A percentile compares a stretch with the other conserved stretches of the same genome.
phyloP scores from a whole-genome alignment of 2,113 vertebrate species.

The Istiophorus platypterus region DNA sequence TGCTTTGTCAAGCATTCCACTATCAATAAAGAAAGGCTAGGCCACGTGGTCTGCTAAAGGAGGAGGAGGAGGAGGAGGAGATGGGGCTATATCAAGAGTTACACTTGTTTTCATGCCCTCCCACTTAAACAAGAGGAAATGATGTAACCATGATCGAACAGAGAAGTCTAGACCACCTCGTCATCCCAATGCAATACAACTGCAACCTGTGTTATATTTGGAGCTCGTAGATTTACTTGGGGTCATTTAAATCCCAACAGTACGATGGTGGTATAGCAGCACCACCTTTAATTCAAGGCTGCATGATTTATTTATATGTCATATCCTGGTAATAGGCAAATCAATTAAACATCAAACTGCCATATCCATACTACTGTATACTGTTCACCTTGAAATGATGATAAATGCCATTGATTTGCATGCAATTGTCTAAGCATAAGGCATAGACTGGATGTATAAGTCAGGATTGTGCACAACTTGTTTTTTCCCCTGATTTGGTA shows the following conservation, averaged over 20 bases:
- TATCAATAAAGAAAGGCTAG: conserved; percentile 65
- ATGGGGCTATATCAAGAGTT: conserved; percentile 31
- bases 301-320: conserved; percentile 68
- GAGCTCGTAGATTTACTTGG: conserved; percentile 15
- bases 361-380: neutral
- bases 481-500: conserved; percentile 70
- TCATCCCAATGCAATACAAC: conserved; percentile 19
- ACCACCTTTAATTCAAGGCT: conserved; percentile 60
- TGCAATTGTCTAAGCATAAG: conserved; percentile 56
- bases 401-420: conserved; percentile 61
- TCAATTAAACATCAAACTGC: conserved; percentile 58
- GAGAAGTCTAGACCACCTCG: conserved; percentile 31
- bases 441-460: conserved; percentile 66
- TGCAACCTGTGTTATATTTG: conserved; percentile 28
- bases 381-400: conserved; percentile 19
- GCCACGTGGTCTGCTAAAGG: conserved; percentile 46
- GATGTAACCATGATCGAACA: conserved; percentile 59
- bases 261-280: conserved; percentile 15
- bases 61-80: conserved; percentile 27
- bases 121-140: conserved; percentile 66
- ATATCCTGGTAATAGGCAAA: conserved; percentile 49
- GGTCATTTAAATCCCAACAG: conserved; percentile 43
- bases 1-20: conserved; percentile 77
- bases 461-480: conserved; percentile 63
- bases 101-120: conserved; percentile 55